These are phyloP conservation scores for Helleia helle DNA, from an alignment of 2,888 invertebrate species.

Conservation along the genomic window DNA sequence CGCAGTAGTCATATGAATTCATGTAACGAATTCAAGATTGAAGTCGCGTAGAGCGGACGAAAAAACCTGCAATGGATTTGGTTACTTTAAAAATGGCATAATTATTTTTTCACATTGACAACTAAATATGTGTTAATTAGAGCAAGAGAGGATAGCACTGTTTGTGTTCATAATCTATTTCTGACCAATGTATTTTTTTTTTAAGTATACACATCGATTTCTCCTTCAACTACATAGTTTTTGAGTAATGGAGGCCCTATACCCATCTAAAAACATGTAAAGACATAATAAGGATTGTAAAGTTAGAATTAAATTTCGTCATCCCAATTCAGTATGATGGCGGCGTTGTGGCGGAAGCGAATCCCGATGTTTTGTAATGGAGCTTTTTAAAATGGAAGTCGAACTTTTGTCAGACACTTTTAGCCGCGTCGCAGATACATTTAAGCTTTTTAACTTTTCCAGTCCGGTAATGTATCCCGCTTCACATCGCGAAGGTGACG, in stretches of 20 bases:
- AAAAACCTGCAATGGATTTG: slow-evolving; percentile 25
- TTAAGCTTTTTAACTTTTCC: slow-evolving; percentile 75
- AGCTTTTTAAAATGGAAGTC: slow-evolving; percentile 74
- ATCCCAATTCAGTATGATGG: slow-evolving; percentile 27
- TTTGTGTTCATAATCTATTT: no score
- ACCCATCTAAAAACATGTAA: no score
- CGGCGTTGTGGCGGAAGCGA: slow-evolving; percentile 66
- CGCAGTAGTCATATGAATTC: slow-evolving; percentile 33
- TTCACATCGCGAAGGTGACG: slow-evolving; percentile 58
- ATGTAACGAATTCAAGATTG: slow-evolving; percentile 66
- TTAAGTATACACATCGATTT: no score
- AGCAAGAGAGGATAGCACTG: no score
- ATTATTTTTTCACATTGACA: background rate
- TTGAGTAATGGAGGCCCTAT: no score
- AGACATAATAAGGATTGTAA: background rate
- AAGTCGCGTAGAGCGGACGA: slow-evolving; percentile 43
- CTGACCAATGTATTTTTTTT: no score
- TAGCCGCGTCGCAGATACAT: slow-evolving; percentile 73
- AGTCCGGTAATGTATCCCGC: slow-evolving; percentile 72
- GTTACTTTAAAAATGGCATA: slow-evolving; percentile 8
- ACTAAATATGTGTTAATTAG: no score
- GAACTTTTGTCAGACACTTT: slow-evolving; percentile 75
- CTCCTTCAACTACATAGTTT: no score
- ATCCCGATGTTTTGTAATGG: slow-evolving; percentile 74
- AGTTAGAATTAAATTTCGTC: background rate